Evolutionary conservation across 2,888 invertebrate genomes (phyloP).

Genomic region (Drosophila formosana): DNA sequence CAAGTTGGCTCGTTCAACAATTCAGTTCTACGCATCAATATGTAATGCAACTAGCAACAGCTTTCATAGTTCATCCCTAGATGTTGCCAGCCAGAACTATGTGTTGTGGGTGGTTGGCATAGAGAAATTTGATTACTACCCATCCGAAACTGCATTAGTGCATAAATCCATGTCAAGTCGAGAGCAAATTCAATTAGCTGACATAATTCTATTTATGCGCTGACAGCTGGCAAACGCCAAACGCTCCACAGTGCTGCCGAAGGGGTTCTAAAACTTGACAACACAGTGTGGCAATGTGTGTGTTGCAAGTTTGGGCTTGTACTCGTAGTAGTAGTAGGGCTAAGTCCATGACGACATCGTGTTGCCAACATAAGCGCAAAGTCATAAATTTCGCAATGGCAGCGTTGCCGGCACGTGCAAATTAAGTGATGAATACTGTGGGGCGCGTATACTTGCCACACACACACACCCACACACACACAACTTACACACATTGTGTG

Average conservation of each 20-base stretch:
- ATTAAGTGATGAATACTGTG: conserved; percentile 79
- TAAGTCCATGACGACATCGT: conserved; percentile 52
- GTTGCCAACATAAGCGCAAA: conserved; percentile 47
- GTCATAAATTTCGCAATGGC: conserved; percentile 80
- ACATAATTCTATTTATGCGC: conserved; percentile 76
- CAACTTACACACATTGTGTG: conserved; percentile 13
- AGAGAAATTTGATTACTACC: conserved; percentile 65
- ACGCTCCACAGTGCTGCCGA: conserved; percentile 54
- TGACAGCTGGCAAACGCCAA: conserved; percentile 73
- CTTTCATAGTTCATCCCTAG: conserved; percentile 20
- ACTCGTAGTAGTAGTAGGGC: conserved; percentile 14
- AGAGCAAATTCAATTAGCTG: conserved; percentile 75
- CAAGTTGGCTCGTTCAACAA: neutral
- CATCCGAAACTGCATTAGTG: conserved; percentile 69
- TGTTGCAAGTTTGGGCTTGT: conserved; percentile 25
- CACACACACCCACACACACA: conserved; percentile 16
- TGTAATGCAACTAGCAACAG: conserved; percentile 21
- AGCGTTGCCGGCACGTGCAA: conserved; percentile 72
- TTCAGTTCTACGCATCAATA: conserved; percentile 23
- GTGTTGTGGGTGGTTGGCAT: conserved; percentile 4
- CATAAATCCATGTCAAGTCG: conserved; percentile 77
- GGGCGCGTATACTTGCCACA: conserved; percentile 52
- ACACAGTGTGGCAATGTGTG: conserved; percentile 25
- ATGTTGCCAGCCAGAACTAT: neutral
- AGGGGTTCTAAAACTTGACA: conserved; percentile 67